Evolutionary conservation across 1,140 invertebrate species (phyloP).

Genomic region (Macrocentrus cingulum): DNA sequence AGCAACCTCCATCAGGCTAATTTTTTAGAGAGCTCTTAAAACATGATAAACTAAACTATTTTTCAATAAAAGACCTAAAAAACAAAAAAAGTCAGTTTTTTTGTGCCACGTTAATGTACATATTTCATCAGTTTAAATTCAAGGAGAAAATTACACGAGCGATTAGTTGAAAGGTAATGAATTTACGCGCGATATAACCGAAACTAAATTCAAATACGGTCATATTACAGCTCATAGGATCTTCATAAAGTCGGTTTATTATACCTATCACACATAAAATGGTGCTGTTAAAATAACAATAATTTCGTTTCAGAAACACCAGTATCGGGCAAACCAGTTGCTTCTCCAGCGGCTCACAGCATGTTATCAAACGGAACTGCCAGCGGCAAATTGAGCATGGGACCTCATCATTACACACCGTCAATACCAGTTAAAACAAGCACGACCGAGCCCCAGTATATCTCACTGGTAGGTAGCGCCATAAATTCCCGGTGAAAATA

Average conservation of each 20-base stretch:
- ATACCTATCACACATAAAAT: neutral
- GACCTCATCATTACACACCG: slow-evolving; percentile 64
- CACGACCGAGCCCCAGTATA: slow-evolving; percentile 56
- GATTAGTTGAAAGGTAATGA: neutral
- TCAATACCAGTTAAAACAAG: slow-evolving; percentile 64
- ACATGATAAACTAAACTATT: no score
- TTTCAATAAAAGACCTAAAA: no score
- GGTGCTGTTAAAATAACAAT: neutral
- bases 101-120: no score
- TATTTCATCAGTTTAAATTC: no score
- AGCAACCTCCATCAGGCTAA: no score
- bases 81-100: no score
- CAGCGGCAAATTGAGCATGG: slow-evolving; percentile 63
- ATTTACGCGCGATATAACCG: neutral
- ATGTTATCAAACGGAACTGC: slow-evolving; percentile 64
- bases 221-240: no score
- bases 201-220: no score
- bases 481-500: no score
- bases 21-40: no score
- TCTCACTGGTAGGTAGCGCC: slow-evolving; percentile 52
- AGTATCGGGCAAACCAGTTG: slow-evolving; percentile 66
- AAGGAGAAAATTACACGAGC: no score
- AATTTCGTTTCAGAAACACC: slow-evolving; percentile 48
- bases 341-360: slow-evolving; percentile 72
- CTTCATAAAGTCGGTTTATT: no score